Evolutionary conservation across 1,140 invertebrate genomes (phyloP).

Genomic region (Drosophila lowei): DNA sequence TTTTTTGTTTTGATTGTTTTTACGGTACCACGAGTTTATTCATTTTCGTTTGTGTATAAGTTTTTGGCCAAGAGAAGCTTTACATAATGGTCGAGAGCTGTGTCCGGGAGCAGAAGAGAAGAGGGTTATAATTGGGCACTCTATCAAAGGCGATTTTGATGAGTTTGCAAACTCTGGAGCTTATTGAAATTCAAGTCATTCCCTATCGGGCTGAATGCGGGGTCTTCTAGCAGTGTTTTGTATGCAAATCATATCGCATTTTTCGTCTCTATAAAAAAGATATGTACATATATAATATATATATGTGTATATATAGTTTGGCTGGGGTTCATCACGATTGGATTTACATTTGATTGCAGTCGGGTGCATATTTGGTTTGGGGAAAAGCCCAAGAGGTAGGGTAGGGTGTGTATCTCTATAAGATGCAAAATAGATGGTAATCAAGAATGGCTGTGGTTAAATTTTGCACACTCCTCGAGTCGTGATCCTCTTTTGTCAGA

Average conservation of each 20-base stretch:
- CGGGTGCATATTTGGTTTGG: constrained; percentile 23
- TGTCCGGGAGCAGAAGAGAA: constrained; percentile 1
- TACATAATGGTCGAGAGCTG: constrained; percentile 75
- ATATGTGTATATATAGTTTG: constrained; percentile 23
- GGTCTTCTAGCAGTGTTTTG: constrained; percentile 52
- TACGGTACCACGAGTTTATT: constrained; percentile 80
- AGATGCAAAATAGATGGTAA: constrained; percentile 29
- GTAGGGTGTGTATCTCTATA: neutral
- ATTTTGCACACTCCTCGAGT: constrained; percentile 31
- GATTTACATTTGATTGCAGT: constrained; percentile 39
- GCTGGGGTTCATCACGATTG: constrained; percentile 45
- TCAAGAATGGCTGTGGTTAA: constrained; percentile 17
- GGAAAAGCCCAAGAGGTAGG: constrained; percentile 49
- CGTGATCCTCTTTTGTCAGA: constrained; percentile 9
- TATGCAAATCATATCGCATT: constrained; percentile 66
- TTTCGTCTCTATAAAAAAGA: constrained; percentile 43
- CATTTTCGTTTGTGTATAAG: constrained; percentile 62
- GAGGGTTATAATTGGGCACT: constrained; percentile 1
- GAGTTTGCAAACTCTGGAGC: constrained; percentile 50
- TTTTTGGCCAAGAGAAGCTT: constrained; percentile 47
- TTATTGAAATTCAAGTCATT: constrained; percentile 56
- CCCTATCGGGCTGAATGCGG: constrained; percentile 1
- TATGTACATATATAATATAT: constrained; percentile 13
- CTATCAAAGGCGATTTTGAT: constrained; percentile 44
- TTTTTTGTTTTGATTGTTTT: constrained; percentile 44